Base-by-base conservation (phyloP, 2,888 invertebrate genomes). In the Lasioglossum pauxillum region DNA sequence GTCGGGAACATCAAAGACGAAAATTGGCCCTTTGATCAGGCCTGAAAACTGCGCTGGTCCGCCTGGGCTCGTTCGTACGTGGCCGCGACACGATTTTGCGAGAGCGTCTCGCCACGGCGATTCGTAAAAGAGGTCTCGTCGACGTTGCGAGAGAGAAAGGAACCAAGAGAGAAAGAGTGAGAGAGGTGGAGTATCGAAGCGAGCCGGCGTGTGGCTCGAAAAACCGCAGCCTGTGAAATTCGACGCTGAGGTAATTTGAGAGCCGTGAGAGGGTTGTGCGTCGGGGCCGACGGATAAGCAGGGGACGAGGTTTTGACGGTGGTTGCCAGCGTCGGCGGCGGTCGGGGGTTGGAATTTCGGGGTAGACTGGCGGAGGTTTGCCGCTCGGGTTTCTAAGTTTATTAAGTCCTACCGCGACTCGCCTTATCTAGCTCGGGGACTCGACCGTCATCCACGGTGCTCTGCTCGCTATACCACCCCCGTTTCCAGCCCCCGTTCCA, bases 341-440 rank as follows among this genome's bases (percentile, higher is more conserved):
- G 86, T 87, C 81, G 91, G 90, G 90, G 90, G 89, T 83, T 53
- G 89, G 89, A 91, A 91, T 92, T 92, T 91, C 86, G 89, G 84
- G 79, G 53, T 84, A 82, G 86, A 84, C 85, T 84, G 85, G 85
- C 78, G 84, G 86, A 53, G 53, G 89, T 86, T 84, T 81, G 90
- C 86, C 88, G 87, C 88, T 92, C 87, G 90, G 92, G 90, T 91
- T 91, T 89, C 92, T 89, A 92, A 93, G 93, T 93, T 93, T 93
- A 93, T 93, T 93, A 93, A 93, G 92, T 93, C 92, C 90, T 85
- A 91, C 92, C 91, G 91, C 91, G 92, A 88, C 90, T 90, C 88
- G 90, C 91, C 93, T 93, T 93, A 93, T 93, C 92, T 91, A 84
- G 85, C 87, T 83, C 84, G 75, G 84, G 64, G 85, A 87, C 90